A percentile compares a stretch with the other conserved stretches of the same genome.
Conservation (phyloP, 2,888 invertebrate genomes). For the Drosophila barbarae region DNA sequence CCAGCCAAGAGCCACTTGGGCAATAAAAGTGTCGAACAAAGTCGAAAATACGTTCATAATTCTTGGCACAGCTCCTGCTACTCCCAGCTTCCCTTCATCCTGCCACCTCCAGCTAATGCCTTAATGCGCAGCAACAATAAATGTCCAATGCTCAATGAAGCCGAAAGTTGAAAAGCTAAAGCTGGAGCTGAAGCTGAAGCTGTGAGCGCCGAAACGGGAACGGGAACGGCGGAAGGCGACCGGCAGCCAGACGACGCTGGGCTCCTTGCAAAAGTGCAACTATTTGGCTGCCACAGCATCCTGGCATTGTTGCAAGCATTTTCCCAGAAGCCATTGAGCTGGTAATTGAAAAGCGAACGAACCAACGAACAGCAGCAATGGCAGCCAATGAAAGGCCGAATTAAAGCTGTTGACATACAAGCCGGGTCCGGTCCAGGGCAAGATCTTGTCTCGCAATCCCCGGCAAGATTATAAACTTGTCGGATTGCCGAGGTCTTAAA, state of each 20-base stretch:
- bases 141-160: conserved; percentile 62
- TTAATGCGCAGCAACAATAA: conserved; percentile 57
- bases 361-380: conserved; percentile 26
- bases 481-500: conserved; percentile 22
- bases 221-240: not conserved
- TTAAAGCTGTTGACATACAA: conserved; percentile 43
- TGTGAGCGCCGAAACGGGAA: not conserved
- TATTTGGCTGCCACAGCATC: conserved; percentile 43
- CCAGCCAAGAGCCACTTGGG: conserved; percentile 30
- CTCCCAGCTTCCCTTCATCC: not conserved
- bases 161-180: conserved; percentile 38
- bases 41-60: conserved; percentile 52
- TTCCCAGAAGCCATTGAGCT: conserved; percentile 49
- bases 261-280: conserved; percentile 44
- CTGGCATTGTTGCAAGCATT: conserved; percentile 40
- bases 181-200: conserved; percentile 22
- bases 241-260: conserved; percentile 21
- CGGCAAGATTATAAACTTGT: conserved; percentile 36
- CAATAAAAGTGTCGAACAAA: conserved; percentile 62
- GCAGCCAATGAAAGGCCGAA: conserved; percentile 43
- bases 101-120: conserved; percentile 42
- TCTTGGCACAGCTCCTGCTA: conserved; percentile 26
- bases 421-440: conserved; percentile 5
- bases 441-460: conserved; percentile 26
- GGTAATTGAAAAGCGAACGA: conserved; percentile 58